Evolutionary conservation across 2,113 vertebrate genomes (phyloP).

Genomic region (Haliaeetus leucogaster): DNA sequence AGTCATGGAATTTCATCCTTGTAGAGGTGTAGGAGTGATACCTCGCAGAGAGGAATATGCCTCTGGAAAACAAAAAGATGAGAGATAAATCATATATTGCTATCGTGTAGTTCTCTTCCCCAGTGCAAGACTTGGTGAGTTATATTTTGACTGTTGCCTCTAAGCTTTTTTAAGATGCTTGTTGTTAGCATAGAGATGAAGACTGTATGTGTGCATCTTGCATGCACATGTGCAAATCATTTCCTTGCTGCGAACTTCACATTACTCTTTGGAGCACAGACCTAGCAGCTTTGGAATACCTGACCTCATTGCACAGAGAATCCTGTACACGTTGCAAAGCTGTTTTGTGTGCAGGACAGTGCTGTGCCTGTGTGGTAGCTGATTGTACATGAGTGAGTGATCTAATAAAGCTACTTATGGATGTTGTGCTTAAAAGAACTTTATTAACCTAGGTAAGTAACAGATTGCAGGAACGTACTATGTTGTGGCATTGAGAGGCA

Average conservation of each 20-base stretch:
- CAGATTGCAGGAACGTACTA: neutral
- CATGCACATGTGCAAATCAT: neutral
- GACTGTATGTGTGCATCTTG: neutral
- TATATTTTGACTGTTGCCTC: neutral
- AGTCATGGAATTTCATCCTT: neutral
- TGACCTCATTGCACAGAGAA: neutral
- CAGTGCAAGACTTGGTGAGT: neutral
- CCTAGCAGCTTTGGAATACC: neutral
- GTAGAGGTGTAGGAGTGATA: neutral
- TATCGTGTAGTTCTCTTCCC: neutral
- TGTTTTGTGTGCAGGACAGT: neutral
- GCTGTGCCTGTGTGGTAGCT: neutral
- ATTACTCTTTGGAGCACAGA: neutral
- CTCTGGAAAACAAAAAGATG: neutral
- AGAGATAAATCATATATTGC: neutral
- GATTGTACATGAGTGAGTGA: neutral
- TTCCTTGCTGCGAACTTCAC: neutral
- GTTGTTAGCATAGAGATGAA: neutral
- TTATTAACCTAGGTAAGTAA: neutral
- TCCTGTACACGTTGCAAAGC: neutral
- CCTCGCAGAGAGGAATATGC: neutral
- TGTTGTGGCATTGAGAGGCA: neutral
- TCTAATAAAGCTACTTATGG: neutral
- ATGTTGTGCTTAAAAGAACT: neutral
- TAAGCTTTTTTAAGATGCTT: neutral